These are phyloP conservation scores for Theonella swinhoei DNA, from an alignment of 37 sponge, comb jelly and placozoan genomes.

Conservation along the genomic window DNA sequence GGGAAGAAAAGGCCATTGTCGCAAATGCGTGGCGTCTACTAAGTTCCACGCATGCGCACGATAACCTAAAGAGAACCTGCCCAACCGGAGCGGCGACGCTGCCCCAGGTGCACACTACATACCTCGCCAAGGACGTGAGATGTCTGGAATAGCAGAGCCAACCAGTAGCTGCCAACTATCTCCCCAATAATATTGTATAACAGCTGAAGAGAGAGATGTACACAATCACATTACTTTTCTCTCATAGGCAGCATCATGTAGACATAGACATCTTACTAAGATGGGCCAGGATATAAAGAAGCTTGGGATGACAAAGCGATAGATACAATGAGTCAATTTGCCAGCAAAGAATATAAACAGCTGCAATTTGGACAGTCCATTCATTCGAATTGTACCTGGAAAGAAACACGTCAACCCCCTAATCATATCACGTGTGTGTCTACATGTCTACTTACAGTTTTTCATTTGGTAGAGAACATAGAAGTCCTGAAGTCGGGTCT, in stretches of 20 bases:
- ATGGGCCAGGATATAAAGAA: not conserved
- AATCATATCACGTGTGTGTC: too few relatives aligned
- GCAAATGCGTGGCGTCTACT: too few relatives aligned
- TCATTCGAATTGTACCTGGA: constrained; percentile 39
- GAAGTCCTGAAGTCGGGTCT: constrained; percentile 53
- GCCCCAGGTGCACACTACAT: too few relatives aligned
- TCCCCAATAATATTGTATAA: constrained; percentile 27
- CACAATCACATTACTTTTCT: not conserved
- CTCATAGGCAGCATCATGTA: too few relatives aligned
- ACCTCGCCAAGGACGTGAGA: constrained; percentile 59
- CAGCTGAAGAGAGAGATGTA: constrained; percentile 2
- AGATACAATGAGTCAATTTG: constrained; percentile 8
- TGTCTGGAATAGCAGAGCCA: constrained; percentile 51
- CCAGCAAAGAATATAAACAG: constrained; percentile 23
- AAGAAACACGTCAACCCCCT: too few relatives aligned
- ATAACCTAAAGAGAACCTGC: too few relatives aligned
- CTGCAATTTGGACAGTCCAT: constrained; percentile 10
- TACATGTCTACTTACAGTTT: not conserved
- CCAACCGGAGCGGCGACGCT: too few relatives aligned
- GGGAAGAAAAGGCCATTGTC: too few relatives aligned
- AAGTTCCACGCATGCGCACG: too few relatives aligned
- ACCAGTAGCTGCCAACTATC: constrained; percentile 13
- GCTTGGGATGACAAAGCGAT: constrained; percentile 44
- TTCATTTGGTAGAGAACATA: not conserved
- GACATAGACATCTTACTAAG: not conserved